These are phyloP conservation scores for Apis mellifera DNA, from an alignment of 1,140 invertebrate species.

Conservation along the genomic window Amel_HAv3.1 CM009939.2:5061501-5062000, in stretches of 20 bases:
- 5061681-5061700: constrained; percentile 20
- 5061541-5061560: not conserved
- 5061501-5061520: not conserved
- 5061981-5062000: too few species aligned
- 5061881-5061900: constrained; percentile 6
- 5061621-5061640: constrained; percentile 11
- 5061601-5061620: constrained; percentile 33
- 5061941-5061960: too few species aligned
- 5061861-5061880: not conserved
- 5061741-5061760: constrained; percentile 51
- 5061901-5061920: not conserved
- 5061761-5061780: constrained; percentile 48
- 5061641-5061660: constrained; percentile 15
- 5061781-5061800: constrained; percentile 27
- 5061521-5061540: not conserved
- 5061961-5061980: too few species aligned
- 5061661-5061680: constrained; percentile 43
- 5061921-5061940: not conserved
- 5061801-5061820: constrained; percentile 17
- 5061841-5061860: constrained; percentile 7
- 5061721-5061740: constrained; percentile 35
- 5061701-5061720: constrained; percentile 35
- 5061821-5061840: not conserved
- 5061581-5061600: constrained; percentile 35
- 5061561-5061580: not conserved